These are phyloP conservation scores for Plutomurus gul DNA, from an alignment of 1,140 invertebrate species.

Conservation along the genomic window DNA sequence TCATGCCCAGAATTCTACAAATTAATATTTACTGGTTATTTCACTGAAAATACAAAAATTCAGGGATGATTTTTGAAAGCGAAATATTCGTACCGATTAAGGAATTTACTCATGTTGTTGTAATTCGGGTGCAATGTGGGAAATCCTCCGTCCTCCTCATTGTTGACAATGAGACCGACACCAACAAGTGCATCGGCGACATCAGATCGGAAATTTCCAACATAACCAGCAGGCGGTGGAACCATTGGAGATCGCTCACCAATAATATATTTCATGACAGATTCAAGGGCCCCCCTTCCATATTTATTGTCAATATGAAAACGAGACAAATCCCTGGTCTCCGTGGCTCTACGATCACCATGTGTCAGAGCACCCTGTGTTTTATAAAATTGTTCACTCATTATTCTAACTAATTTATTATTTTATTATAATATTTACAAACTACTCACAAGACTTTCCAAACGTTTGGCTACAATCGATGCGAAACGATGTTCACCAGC, in stretches of 20 bases:
- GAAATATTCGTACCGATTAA: conserved; percentile 69
- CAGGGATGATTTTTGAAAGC: background rate
- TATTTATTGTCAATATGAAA: conserved; percentile 99
- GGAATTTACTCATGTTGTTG: conserved; percentile 97
- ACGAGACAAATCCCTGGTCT: conserved; percentile 92
- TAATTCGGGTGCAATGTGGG: conserved; percentile 92
- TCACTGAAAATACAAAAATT: background rate
- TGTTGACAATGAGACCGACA: conserved; percentile 87
- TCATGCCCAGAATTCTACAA: conserved; percentile 88
- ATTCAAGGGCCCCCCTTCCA: conserved; percentile 88
- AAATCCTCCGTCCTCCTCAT: conserved; percentile 76
- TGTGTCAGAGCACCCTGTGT: conserved; percentile 88
- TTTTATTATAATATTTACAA: background rate
- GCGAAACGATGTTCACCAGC: conserved; percentile 96
- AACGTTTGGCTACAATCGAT: conserved; percentile 90
- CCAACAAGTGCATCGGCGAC: conserved; percentile 85
- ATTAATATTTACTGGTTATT: background rate
- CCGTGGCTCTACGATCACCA: conserved; percentile 95
- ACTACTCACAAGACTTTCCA: conserved; percentile 82
- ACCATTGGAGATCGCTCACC: conserved; percentile 73
- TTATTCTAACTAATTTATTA: too few relatives aligned
- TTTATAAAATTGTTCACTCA: too few relatives aligned
- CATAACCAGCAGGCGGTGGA: conserved; percentile 82
- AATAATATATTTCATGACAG: conserved; percentile 86
- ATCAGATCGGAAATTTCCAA: conserved; percentile 89